Conservation (phyloP, 1,140 invertebrate species). For the Scaptodrosophila lebanonensis region DNA sequence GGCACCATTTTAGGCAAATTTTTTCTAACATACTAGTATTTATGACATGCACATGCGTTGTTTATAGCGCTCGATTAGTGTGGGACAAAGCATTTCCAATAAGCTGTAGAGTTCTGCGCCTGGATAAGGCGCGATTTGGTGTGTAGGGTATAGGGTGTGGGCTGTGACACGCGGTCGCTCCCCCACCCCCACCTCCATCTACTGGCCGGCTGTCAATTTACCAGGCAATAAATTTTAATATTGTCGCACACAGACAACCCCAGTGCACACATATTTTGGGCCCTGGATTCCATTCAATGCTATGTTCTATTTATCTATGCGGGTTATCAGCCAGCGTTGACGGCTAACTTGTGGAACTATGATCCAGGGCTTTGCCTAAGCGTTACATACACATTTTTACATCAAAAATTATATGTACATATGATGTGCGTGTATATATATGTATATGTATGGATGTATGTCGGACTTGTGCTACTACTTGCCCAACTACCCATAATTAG, state of each 20-base stretch:
- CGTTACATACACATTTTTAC: too few species aligned
- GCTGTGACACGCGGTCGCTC: neutral
- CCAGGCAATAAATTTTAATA: slow-evolving; percentile 61
- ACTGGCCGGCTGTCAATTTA: slow-evolving; percentile 44
- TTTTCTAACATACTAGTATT: neutral
- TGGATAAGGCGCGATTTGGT: too few species aligned
- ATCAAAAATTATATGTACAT: too few species aligned
- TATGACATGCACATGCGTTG: too few species aligned
- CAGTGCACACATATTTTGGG: neutral
- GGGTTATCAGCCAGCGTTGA: slow-evolving; percentile 45
- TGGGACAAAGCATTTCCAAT: slow-evolving; percentile 18
- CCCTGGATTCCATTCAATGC: too few species aligned
- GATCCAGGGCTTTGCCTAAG: too few species aligned
- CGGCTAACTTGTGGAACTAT: too few species aligned
- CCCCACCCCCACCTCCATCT: slow-evolving; percentile 2
- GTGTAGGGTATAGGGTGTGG: too few species aligned
- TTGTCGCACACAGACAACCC: slow-evolving; percentile 26
- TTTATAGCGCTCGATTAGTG: too few species aligned
- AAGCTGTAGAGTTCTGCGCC: neutral
- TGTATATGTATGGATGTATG: too few species aligned
- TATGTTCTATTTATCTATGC: slow-evolving; percentile 62
- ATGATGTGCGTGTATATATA: too few species aligned
- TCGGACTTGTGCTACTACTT: too few species aligned
- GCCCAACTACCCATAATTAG: slow-evolving; percentile 43
- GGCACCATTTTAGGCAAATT: slow-evolving; percentile 18